phyloP scores from a whole-genome alignment of 2,113 vertebrate species.

The Cacatua alba region DNA sequence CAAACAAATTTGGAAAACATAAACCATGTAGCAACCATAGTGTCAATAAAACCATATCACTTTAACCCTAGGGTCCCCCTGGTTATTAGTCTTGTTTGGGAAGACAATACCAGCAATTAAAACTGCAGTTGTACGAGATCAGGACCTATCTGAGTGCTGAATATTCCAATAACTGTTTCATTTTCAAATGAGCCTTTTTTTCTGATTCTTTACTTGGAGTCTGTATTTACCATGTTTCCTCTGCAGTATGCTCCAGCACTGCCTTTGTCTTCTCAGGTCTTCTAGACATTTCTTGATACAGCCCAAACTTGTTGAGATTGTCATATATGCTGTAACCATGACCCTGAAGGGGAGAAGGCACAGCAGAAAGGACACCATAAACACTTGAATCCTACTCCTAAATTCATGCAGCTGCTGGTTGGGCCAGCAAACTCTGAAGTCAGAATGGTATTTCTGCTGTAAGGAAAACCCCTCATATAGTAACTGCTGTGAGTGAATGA shows the following conservation, averaged over 20 bases:
- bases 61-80: not conserved
- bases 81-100: not conserved
- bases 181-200: not conserved
- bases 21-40: not conserved
- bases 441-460: not conserved
- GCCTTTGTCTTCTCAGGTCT: not conserved
- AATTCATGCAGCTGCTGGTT: not conserved
- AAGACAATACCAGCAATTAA: not conserved
- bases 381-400: not conserved
- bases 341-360: not conserved
- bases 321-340: not conserved
- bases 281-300: not conserved
- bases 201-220: not conserved
- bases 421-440: not conserved
- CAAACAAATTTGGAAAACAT: not conserved
- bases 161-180: not conserved
- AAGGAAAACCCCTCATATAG: not conserved
- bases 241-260: not conserved
- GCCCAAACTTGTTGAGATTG: not conserved
- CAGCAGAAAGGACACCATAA: not conserved
- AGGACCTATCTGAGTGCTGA: not conserved
- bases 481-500: not conserved
- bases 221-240: not conserved
- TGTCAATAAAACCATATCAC: not conserved
- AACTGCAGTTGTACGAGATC: not conserved